Evolutionary conservation across 2,797 vertebrate genomes (phyloP).

Genomic region (Myotis vivesi): DNA sequence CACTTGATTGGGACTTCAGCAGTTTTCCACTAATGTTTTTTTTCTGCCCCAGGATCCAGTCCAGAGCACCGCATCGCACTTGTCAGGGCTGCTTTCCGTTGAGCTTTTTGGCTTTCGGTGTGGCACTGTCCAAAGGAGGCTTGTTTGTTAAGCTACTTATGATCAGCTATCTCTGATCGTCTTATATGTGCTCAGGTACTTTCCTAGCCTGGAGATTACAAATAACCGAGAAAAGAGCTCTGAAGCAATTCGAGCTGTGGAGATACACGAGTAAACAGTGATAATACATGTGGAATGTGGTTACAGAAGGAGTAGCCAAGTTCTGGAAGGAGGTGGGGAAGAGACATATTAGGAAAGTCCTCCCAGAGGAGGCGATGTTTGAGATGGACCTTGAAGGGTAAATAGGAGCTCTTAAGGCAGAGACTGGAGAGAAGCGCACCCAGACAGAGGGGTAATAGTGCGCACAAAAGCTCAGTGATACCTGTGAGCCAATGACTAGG

Average conservation of each 20-base stretch:
- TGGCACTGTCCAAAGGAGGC: not conserved
- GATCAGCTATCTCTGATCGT: not conserved
- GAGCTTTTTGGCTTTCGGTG: conserved; percentile 4
- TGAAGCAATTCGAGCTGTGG: not conserved
- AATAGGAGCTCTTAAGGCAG: not conserved
- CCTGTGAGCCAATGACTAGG: not conserved
- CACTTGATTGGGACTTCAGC: not conserved
- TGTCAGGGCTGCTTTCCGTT: not conserved
- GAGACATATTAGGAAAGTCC: not conserved
- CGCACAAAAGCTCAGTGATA: not conserved
- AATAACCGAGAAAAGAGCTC: not conserved
- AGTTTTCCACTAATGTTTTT: not conserved
- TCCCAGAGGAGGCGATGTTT: not conserved
- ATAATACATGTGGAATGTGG: not conserved
- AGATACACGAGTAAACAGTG: not conserved
- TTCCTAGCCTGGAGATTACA: not conserved
- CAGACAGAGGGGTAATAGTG: not conserved
- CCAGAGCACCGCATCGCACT: not conserved
- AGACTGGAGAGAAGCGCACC: not conserved
- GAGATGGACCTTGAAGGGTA: not conserved
- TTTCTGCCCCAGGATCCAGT: not conserved
- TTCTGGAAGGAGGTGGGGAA: not conserved
- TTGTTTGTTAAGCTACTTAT: conserved; percentile 44
- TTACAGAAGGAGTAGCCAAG: not conserved
- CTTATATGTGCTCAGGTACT: not conserved